These are phyloP conservation scores for Pomatostomus ruficeps DNA, from an alignment of 2,113 vertebrate genomes.

Conservation along the genomic window DNA sequence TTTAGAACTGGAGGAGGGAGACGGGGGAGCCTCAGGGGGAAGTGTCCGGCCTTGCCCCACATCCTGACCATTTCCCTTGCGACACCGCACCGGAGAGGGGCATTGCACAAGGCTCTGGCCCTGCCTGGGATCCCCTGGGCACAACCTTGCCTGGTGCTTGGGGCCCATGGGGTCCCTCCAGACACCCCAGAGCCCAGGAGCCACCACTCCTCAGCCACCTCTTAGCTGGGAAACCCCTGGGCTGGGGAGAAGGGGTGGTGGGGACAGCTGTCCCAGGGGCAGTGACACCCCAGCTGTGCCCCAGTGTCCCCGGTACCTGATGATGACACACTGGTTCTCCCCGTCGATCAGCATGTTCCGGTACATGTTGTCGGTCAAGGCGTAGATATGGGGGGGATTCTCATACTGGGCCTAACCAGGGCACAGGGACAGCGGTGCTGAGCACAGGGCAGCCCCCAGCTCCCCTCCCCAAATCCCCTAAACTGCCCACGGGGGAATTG, in stretches of 20 bases:
- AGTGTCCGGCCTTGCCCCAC: slow-evolving; percentile 13
- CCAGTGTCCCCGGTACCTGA: slow-evolving; percentile 62
- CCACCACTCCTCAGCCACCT: background rate
- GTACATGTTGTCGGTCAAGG: slow-evolving; percentile 95
- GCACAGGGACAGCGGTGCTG: background rate
- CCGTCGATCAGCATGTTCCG: slow-evolving; percentile 96
- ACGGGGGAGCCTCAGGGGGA: background rate
- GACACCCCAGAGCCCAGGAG: background rate
- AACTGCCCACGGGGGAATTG: background rate
- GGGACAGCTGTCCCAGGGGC: background rate
- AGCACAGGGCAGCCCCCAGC: background rate
- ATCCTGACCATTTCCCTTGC: slow-evolving; percentile 11
- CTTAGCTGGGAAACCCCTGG: rapidly evolving
- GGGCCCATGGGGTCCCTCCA: background rate
- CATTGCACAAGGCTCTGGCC: background rate
- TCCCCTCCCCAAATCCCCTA: background rate
- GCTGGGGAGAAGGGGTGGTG: background rate
- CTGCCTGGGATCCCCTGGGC: background rate
- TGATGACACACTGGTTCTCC: slow-evolving; percentile 98
- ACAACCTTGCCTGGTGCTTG: background rate
- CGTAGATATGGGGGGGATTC: slow-evolving; percentile 95
- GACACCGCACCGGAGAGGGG: background rate
- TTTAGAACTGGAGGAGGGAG: background rate
- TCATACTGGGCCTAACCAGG: slow-evolving; percentile 89
- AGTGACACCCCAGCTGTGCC: rapidly evolving